Base-by-base conservation (phyloP, 1,140 invertebrate species). In the Camponotus floridanus region DNA sequence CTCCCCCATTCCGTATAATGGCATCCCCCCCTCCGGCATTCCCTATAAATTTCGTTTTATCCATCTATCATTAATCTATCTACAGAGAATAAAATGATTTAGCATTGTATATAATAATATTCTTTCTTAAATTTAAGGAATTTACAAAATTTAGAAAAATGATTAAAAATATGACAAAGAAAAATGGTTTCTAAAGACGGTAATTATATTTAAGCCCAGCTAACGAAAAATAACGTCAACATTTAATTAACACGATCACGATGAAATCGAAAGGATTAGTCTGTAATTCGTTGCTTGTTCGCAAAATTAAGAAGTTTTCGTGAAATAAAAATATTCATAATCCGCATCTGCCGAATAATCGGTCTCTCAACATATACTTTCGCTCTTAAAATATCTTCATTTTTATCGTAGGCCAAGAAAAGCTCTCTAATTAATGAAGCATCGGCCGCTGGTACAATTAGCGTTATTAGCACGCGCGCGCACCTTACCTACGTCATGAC, bases 371-470 rank as follows among this genome's bases (percentile, higher is more conserved):
- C 11, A 9, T 21, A 18, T 8, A 39, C 33, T 6, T 73, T 45
- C 6, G 8, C 48, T 61, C 18, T 65, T 59, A n/a, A 73, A 48
- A 73, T 81, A 73, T 45, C 67, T 5, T 39, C 65, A 18, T 11
- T 15, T 59, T 81, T 21, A 39, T n/a, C 18, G 18, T 9, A 64
- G 33, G 5, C 21, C 18, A 51, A 9, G 9, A 62, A 1, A 48
- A 59, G 33, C 9, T 26, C 36, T 84, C 84, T 67, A 74, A 61
- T 74, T 87, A 86, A 86, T 31, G 21, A 61, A 51, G 55, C 59
- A 31, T 26, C 67, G 3, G 36, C 31, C 13, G 36, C 3, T 36
- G 6, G 7, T 39, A 61, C 59, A 64, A 31, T 55, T 74, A 80
- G 57, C 59, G 31, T 68, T 86, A 68, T 81, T 86, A 68, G 51